These are phyloP conservation scores for Lagorchestes hirsutus DNA, from an alignment of 2,797 vertebrate species.

Conservation along the genomic window DNA sequence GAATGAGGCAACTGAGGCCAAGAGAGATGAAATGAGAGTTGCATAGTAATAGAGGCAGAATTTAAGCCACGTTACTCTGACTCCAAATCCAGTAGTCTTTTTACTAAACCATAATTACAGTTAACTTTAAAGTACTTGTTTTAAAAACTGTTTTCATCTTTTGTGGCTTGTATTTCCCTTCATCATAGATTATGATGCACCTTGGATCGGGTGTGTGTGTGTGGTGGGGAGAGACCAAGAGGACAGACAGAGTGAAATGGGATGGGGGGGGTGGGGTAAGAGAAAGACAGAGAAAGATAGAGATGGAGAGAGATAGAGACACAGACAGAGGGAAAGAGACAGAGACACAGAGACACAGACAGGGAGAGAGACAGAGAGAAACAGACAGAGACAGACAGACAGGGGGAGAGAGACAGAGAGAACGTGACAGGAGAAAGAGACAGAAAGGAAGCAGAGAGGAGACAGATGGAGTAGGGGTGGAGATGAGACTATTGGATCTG, in stretches of 20 bases:
- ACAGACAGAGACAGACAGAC: neutral
- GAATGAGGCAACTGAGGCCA: neutral
- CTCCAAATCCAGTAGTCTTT: neutral
- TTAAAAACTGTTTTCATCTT: neutral
- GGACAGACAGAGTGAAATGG: too few species aligned
- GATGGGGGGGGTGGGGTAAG: too few species aligned
- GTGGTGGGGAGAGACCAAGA: neutral
- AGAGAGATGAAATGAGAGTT: neutral
- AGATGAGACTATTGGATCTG: neutral
- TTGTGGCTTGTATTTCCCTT: neutral
- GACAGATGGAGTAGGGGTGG: neutral
- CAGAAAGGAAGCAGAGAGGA: neutral
- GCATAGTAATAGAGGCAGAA: neutral
- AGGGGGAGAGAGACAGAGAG: neutral
- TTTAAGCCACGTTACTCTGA: neutral
- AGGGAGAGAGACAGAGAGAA: neutral
- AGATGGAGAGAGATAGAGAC: fast-evolving
- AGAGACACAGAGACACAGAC: too few species aligned
- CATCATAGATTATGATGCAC: neutral
- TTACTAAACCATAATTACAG: neutral
- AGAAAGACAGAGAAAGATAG: too few species aligned
- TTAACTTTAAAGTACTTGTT: neutral
- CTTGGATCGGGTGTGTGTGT: neutral
- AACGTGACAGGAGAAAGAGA: neutral
- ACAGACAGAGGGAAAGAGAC: too few species aligned